These are phyloP conservation scores for Danaus melanippus DNA, from an alignment of 1,140 invertebrate species.

Conservation along the genomic window DNA sequence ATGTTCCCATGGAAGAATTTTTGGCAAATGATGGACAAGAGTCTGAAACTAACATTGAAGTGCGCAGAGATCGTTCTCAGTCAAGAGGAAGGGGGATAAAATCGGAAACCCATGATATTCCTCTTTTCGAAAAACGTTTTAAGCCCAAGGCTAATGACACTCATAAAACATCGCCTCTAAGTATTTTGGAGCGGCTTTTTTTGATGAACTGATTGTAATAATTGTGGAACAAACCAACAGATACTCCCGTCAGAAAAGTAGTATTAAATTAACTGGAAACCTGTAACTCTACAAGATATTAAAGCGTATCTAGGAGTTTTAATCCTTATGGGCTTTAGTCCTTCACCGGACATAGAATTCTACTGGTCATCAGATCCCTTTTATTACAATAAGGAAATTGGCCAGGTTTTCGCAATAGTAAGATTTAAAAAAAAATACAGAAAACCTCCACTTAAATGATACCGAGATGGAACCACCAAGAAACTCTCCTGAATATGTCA, in stretches of 20 bases:
- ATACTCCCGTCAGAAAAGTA: conserved; percentile 25
- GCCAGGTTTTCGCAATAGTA: too few relatives aligned
- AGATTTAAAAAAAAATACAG: too few relatives aligned
- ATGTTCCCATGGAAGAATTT: conserved; percentile 18
- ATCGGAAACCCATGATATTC: conserved; percentile 28
- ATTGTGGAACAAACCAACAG: conserved; percentile 30
- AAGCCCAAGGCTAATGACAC: conserved; percentile 23
- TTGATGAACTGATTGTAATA: conserved; percentile 22
- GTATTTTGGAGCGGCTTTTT: conserved; percentile 23
- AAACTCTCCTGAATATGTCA: too few relatives aligned
- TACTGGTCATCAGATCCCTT: too few relatives aligned
- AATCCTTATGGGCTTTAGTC: too few relatives aligned
- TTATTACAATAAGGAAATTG: too few relatives aligned
- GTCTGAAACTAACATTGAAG: conserved; percentile 27
- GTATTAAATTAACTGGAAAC: too few relatives aligned
- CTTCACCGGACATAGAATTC: too few relatives aligned
- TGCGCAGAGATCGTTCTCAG: conserved; percentile 27
- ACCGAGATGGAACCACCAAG: too few relatives aligned
- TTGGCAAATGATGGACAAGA: conserved; percentile 17
- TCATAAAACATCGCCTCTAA: conserved; percentile 29
- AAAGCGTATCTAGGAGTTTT: too few relatives aligned
- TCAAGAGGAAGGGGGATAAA: conserved; percentile 27
- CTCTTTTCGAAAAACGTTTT: conserved; percentile 21
- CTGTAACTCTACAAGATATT: too few relatives aligned
- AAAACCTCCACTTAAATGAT: too few relatives aligned